Conservation (phyloP, 1,140 invertebrate species). For the Dinothrombium tinctorium region DNA sequence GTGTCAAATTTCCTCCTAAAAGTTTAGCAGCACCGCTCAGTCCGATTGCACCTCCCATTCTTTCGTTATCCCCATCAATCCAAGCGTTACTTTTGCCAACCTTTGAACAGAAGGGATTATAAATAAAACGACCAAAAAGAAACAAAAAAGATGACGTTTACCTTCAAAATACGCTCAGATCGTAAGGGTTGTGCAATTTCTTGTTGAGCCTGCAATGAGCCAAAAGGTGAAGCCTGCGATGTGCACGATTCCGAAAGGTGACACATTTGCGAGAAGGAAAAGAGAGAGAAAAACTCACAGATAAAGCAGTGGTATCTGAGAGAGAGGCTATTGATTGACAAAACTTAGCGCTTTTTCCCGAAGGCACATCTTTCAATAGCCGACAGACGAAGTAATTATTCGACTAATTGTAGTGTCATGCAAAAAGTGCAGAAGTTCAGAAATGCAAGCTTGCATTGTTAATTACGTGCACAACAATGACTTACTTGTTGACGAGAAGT, state of each 20-base stretch:
- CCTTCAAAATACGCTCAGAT: no score
- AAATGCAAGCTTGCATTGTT: neutral
- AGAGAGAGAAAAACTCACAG: no score
- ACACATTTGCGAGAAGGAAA: no score
- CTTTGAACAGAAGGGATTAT: neutral
- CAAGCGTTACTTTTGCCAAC: slow-evolving; percentile 9
- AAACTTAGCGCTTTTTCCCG: neutral
- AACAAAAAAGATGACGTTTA: neutral
- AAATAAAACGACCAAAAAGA: neutral
- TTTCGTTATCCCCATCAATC: neutral
- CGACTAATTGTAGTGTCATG: no score
- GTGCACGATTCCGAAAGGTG: no score
- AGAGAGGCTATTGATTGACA: neutral
- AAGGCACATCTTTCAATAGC: no score
- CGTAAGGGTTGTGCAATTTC: no score
- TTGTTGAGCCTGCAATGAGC: no score
- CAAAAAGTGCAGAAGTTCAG: no score
- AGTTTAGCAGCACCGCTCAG: slow-evolving; percentile 1
- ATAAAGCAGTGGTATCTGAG: no score
- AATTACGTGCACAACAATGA: neutral
- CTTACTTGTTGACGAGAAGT: slow-evolving; percentile 18
- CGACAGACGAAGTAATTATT: no score
- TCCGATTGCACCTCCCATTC: neutral
- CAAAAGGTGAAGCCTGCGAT: no score
- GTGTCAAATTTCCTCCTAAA: slow-evolving; percentile 3